phyloP scores from a whole-genome alignment of 2,797 vertebrate species.

The Alauda arvensis region DNA sequence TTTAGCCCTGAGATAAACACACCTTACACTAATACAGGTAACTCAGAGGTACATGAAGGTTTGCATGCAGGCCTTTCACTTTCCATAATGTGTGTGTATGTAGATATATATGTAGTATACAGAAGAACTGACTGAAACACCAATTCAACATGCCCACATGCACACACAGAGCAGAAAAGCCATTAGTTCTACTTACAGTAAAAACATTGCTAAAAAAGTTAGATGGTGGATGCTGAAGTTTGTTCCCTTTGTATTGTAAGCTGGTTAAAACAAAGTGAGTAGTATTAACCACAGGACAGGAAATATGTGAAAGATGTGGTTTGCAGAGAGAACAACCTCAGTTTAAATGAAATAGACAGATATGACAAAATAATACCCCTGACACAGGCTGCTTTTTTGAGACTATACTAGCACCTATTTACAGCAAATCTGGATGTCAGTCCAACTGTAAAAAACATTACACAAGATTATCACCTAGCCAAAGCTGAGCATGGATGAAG shows the following conservation, averaged over 20 bases:
- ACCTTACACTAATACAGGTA: not conserved
- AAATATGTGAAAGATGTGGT: not conserved
- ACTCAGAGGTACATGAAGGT: not conserved
- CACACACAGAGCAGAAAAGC: not conserved
- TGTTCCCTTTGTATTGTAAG: conserved; percentile 30
- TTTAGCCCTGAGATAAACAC: not conserved
- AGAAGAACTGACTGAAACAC: not conserved
- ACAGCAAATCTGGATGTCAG: not conserved
- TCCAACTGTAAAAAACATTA: not conserved
- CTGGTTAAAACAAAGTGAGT: conserved; percentile 40
- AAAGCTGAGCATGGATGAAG: not conserved
- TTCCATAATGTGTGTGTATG: not conserved
- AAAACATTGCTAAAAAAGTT: conserved; percentile 33
- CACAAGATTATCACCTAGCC: not conserved
- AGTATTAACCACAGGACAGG: not conserved
- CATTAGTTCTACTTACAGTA: conserved; percentile 33
- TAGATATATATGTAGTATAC: not conserved
- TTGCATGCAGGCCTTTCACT: conserved; percentile 18
- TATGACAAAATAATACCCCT: not conserved
- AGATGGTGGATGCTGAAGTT: conserved; percentile 27
- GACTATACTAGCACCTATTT: not conserved
- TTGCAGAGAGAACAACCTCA: not conserved
- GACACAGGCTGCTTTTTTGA: not conserved
- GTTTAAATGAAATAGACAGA: not conserved
- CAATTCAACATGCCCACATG: not conserved